Evolutionary conservation across 2,113 vertebrate genomes (phyloP), one percentile per base, ranked within the genome.

Genomic region (Tupaia tana): DNA sequence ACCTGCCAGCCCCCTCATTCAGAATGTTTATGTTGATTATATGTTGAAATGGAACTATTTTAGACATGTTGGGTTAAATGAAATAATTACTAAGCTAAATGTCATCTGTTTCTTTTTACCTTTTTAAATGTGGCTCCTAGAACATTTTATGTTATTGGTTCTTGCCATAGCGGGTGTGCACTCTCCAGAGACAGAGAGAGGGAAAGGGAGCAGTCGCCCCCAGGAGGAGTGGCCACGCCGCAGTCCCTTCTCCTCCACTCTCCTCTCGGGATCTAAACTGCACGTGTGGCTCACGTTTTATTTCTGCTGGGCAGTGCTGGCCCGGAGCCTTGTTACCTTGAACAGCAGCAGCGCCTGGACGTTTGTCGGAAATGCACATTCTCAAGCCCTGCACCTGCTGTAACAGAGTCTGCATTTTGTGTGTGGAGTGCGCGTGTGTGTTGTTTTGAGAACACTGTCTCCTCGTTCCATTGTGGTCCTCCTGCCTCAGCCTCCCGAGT

Each of bases 11-110:
- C 43, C 43, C 43, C 24, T 85, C 54, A 29, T 34, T 74, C 6
- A 63, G 84, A 52, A 87, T 93, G 89, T 90, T 94, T 85, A 78
- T 43, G 19, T 63, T 58, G 56, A 84, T 74, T 84, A 19, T 63
- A 34, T 61, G n/a, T 81, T 31, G 11, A 92, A 88, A 73, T n/a
- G 34, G 88, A 25, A 73, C 64, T 91, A 88, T 31, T 93, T 86
- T 79, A 25, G 56, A 58, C 43, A 67, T 43, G 56, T 3, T 64
- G 77, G 66, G 4, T 81, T 22, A 93, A 78, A 81, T 77, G 19
- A 81, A 79, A 59, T 92, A 25, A 67, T 86, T 79, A 14, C 52
- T 58, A 75, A 86, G 69, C 43, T 66, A 54, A 96, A 56, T 58
- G 27, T 64, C 56, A 58, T 56, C 52, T 77, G 24, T 81, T 93